Evolutionary conservation across 2,113 vertebrate genomes (phyloP), one percentile per base, ranked within the genome.

Genomic region (Thunnus maccoyii): DNA sequence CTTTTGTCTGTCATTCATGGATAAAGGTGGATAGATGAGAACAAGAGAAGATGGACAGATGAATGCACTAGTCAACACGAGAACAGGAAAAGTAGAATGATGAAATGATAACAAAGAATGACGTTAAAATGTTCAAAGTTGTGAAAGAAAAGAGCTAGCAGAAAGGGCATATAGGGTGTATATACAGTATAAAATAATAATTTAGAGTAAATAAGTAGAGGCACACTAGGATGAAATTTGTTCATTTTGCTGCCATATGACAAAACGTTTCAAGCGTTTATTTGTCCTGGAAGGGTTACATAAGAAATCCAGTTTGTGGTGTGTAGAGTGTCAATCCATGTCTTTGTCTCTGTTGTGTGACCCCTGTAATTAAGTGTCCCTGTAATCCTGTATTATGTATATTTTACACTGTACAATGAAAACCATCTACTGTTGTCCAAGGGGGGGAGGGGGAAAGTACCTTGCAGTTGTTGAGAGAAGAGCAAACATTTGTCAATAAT

Each of bases 1-100:
- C 93, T 86, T 90, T 89, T 87, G 79, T 72, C 93, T 94, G 90
- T 85, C 70, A 73, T 76, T 65, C 30, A 52, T 9, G 46, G 70
- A 72, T 51, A 10, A 72, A 56, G 62, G 56, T 60, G 71, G 20
- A 82, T 27, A 58, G 27, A 78, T 57, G 51, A 71, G 41, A 76
- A 18, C 13, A 65, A 70, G 9, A 77, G 14, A 60, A 36, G 65
- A 80, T 13, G 27, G 47, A 70, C 30, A 50, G 50, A 51, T 18
- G 27, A 72, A 46, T 50, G 58, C 22, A 47, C 25, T 25, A 68
- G 55, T 75, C 27, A 71, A 16, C 41, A 75, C 9, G 30, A 74
- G 7, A 54, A 58, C 4, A 83, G 70, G 30, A 85, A 48, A 66
- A 60, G 54, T 3, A 18, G 11, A 67, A 18, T 65, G 55, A 86